Conservation (phyloP, 2,113 vertebrate genomes). For the Podiceps cristatus region DNA sequence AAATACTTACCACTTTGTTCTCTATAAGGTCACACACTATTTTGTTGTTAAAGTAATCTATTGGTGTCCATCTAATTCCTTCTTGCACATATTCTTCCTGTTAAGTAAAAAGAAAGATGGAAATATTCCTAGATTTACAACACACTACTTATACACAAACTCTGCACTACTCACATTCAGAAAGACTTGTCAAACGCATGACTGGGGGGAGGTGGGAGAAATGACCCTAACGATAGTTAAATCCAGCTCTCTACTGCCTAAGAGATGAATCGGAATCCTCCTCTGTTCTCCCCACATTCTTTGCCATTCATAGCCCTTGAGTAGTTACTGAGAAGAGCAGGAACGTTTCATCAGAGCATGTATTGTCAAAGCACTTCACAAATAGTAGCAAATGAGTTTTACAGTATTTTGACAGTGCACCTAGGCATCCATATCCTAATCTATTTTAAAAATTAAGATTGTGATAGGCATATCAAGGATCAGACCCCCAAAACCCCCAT, state of each 20-base stretch:
- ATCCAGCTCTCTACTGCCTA: background rate
- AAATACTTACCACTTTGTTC: constrained; percentile 88
- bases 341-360: background rate
- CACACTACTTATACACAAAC: background rate
- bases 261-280: background rate
- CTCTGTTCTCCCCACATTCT: background rate
- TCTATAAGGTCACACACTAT: constrained; percentile 96
- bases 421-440: background rate
- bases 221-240: background rate
- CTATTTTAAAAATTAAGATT: background rate
- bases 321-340: background rate
- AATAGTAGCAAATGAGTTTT: background rate
- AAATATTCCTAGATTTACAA: background rate
- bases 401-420: background rate
- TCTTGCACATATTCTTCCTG: constrained; percentile 97
- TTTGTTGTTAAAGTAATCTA: constrained; percentile 97
- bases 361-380: background rate
- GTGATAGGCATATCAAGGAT: background rate
- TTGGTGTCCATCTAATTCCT: constrained; percentile 92
- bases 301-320: background rate
- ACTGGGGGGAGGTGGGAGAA: background rate
- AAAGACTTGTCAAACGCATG: background rate
- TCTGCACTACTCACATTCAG: background rate
- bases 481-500: background rate
- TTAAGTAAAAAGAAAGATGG: constrained; percentile 8